Evolutionary conservation across 2,888 invertebrate genomes (phyloP).

Genomic region (Monochamus alternatus): DNA sequence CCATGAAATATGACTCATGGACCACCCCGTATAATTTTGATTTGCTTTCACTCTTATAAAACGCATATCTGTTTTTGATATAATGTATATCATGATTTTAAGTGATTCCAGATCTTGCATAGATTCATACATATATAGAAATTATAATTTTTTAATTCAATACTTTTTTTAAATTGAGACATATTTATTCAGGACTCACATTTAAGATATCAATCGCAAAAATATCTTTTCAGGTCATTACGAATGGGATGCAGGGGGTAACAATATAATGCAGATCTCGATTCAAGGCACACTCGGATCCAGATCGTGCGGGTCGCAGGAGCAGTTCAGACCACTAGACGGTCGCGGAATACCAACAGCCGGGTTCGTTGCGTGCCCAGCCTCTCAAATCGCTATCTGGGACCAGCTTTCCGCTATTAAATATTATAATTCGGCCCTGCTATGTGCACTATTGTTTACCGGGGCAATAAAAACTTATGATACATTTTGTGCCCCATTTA

Average conservation of each 20-base stretch:
- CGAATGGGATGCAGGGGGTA: constrained; percentile 21
- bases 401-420: constrained; percentile 61
- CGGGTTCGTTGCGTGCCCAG: constrained; percentile 58
- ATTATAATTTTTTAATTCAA: too few species aligned
- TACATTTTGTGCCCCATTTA: constrained; percentile 57
- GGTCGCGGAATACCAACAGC: constrained; percentile 57
- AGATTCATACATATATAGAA: too few species aligned
- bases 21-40: too few species aligned
- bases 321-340: constrained; percentile 46
- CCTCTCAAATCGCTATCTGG: constrained; percentile 58
- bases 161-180: too few species aligned
- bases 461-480: constrained; percentile 58
- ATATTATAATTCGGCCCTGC: constrained; percentile 64
- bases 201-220: constrained; percentile 10
- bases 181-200: not conserved
- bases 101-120: too few species aligned
- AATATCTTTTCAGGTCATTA: not conserved
- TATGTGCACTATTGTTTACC: constrained; percentile 65
- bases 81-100: too few species aligned
- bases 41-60: too few species aligned
- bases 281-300: constrained; percentile 52
- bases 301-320: constrained; percentile 59
- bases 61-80: too few species aligned
- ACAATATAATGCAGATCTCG: constrained; percentile 43
- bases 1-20: too few species aligned